These are phyloP conservation scores for Danaus chrysippus DNA, from an alignment of 2,888 invertebrate genomes.

Conservation along the genomic window DNA sequence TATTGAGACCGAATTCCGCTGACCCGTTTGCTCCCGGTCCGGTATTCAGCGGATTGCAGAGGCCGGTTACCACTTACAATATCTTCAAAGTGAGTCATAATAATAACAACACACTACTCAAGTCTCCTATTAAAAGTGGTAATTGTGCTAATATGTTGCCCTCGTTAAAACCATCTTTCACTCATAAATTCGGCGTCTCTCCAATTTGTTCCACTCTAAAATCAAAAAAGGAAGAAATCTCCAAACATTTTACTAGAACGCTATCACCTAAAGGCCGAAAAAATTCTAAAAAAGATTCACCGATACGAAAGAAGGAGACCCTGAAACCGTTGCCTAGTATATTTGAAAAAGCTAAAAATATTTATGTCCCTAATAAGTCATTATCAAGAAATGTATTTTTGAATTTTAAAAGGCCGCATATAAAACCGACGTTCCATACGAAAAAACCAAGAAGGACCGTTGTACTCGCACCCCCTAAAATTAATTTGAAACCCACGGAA, in stretches of 20 bases:
- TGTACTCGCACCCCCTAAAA: conserved; percentile 70
- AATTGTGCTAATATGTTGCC: conserved; percentile 58
- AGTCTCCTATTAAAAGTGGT: conserved; percentile 58
- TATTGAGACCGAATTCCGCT: conserved; percentile 58
- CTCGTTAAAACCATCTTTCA: conserved; percentile 63
- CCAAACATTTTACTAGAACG: conserved; percentile 48
- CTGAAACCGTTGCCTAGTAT: conserved; percentile 58
- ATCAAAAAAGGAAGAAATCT: conserved; percentile 57
- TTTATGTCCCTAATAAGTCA: conserved; percentile 68
- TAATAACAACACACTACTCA: conserved; percentile 66
- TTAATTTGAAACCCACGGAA: conserved; percentile 67
- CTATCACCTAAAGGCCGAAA: conserved; percentile 63
- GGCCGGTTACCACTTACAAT: conserved; percentile 65
- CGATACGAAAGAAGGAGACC: conserved; percentile 55
- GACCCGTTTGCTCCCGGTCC: conserved; percentile 76
- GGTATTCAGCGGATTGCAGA: conserved; percentile 71
- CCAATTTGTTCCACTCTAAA: conserved; percentile 59
- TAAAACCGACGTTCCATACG: conserved; percentile 65
- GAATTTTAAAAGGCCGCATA: conserved; percentile 66
- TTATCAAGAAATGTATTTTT: conserved; percentile 70
- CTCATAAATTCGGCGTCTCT: conserved; percentile 70
- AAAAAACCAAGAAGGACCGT: conserved; percentile 79
- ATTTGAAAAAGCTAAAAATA: conserved; percentile 70
- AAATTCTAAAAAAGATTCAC: conserved; percentile 48
- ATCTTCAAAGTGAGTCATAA: conserved; percentile 72